Base-by-base conservation (phyloP, 2,797 vertebrate species). In the Tapera naevia region DNA sequence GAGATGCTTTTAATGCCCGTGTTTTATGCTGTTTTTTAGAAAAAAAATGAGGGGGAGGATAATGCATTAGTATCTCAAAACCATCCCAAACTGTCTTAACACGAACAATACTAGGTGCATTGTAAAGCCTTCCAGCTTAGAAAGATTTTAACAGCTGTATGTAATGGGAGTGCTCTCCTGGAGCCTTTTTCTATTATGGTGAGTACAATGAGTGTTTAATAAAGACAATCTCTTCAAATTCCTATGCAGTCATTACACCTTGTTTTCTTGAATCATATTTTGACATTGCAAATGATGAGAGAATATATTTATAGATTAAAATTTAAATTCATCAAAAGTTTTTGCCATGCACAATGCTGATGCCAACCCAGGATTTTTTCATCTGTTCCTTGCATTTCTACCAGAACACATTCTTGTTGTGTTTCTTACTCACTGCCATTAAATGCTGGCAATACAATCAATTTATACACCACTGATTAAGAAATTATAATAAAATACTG, bases 201-300 rank as follows among this genome's bases (percentile, higher is more conserved):
- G 32, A 28, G 23, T 48, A 67, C 1, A 2, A 51, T 56, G 62
- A 87, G 6, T 13, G 27, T 48, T 90, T 79, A 74, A 91, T 56
- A 74, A 62, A 79, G 39, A 83, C 18, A 86, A 61, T 41, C 10
- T 82, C 50, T 86, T 41, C 30, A 73, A 83, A 91, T 72, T 85
- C 66, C 3, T 72, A 39, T 73, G 39, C 32, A 86, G 23, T 51
- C 50, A 54, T 57, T 75, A 54, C 17, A 61, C 7, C 16, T 61
- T 88, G 21, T 69, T 94, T 75, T 37, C 28, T 91, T 82, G 94
- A 95, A 84, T 79, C 61, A n/a, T 53, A 54, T 60, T 95, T 91
- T 64, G 72, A 35, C 18, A 32, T 95, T 93, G 87, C 71, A 91
- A 71, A 79, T 48, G 0, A 60, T 64, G 60, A 72, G 14, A 91